Evolutionary conservation across 2,888 invertebrate species (phyloP).

Genomic region (Loripinus fragilis): DNA sequence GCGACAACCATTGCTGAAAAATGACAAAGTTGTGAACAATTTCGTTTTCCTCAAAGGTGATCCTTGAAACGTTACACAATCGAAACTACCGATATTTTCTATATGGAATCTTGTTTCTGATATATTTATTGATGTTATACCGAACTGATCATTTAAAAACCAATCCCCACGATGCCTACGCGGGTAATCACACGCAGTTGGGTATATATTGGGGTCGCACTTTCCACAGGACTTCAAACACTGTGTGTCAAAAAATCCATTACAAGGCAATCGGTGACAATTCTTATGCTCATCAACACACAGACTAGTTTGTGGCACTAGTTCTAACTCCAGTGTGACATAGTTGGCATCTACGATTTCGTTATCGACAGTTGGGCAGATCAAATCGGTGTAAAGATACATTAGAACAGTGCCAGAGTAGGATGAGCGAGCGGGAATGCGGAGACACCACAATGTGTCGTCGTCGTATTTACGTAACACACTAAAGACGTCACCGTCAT

Average conservation of each 20-base stretch:
- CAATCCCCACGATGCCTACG: conserved; percentile 63
- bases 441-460: conserved; percentile 67
- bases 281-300: conserved; percentile 76
- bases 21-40: conserved; percentile 69
- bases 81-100: conserved; percentile 67
- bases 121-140: conserved; percentile 51
- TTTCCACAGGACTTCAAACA: conserved; percentile 74
- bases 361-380: conserved; percentile 40
- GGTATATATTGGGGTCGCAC: conserved; percentile 65
- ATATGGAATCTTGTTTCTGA: conserved; percentile 60
- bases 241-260: conserved; percentile 61
- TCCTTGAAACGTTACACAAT: conserved; percentile 66
- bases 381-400: conserved; percentile 69
- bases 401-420: conserved; percentile 41
- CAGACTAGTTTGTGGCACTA: conserved; percentile 58
- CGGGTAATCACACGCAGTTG: conserved; percentile 69
- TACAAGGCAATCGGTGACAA: conserved; percentile 70
- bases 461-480: conserved; percentile 63
- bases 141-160: conserved; percentile 57
- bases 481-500: conserved; percentile 63
- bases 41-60: conserved; percentile 57
- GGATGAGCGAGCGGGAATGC: conserved; percentile 58
- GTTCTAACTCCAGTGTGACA: conserved; percentile 64
- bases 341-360: conserved; percentile 36
- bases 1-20: conserved; percentile 74